A percentile compares a stretch with the other conserved stretches of the same genome.
These are phyloP conservation scores for Hydra vulgaris DNA, from an alignment of 30 jellyfish, hydroid and myxozoan species.

Conservation along the genomic window DNA sequence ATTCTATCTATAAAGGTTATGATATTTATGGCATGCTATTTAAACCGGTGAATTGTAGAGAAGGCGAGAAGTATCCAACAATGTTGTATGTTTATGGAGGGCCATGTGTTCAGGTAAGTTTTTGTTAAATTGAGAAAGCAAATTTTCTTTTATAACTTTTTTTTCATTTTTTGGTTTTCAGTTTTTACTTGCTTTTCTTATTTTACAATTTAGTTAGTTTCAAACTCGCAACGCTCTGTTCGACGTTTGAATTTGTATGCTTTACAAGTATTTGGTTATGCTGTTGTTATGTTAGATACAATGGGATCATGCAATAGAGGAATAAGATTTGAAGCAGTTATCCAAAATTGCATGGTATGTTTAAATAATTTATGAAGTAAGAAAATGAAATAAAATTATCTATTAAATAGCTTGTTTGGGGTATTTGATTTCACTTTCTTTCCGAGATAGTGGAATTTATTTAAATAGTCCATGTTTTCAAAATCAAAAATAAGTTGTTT, in stretches of 20 bases:
- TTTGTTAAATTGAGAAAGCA: background rate
- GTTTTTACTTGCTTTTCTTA: too few relatives aligned
- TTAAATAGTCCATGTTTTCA: too few relatives aligned
- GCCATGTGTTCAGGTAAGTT: constrained; percentile 74
- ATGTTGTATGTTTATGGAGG: constrained; percentile 81
- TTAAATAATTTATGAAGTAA: background rate
- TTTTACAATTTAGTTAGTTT: constrained; percentile 62
- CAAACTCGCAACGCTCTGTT: constrained; percentile 67
- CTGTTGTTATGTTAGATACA: constrained; percentile 65
- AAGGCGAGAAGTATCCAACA: constrained; percentile 54
- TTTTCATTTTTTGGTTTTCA: too few relatives aligned
- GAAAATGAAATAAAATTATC: too few relatives aligned
- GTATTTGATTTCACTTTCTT: too few relatives aligned
- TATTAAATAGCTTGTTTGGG: too few relatives aligned
- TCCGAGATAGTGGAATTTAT: too few relatives aligned
- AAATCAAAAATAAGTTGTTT: too few relatives aligned
- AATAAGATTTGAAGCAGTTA: constrained; percentile 56
- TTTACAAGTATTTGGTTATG: constrained; percentile 60
- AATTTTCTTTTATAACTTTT: too few relatives aligned
- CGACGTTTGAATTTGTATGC: constrained; percentile 55
- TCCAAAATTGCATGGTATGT: constrained; percentile 62
- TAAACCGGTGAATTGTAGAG: constrained; percentile 34
- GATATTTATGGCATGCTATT: constrained; percentile 53
- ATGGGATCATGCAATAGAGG: constrained; percentile 87
- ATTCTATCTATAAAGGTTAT: too few relatives aligned